A percentile compares a stretch with the other conserved stretches of the same genome.
These are phyloP conservation scores for Cyclargus thomasi DNA, from an alignment of 1,140 invertebrate species.

Conservation along the genomic window DNA sequence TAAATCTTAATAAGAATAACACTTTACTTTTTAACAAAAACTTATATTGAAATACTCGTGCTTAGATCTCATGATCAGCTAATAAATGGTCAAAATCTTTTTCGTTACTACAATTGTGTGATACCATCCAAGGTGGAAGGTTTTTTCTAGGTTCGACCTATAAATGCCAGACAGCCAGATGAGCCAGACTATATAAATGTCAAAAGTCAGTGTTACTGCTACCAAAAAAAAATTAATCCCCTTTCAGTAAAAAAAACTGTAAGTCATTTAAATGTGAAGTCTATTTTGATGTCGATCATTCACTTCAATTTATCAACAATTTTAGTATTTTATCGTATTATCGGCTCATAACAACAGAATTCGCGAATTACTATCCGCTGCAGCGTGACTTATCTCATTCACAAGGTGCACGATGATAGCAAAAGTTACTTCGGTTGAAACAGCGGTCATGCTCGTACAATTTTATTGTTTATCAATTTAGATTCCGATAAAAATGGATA, in stretches of 20 bases:
- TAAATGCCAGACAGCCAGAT: too few species aligned
- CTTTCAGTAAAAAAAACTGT: constrained; percentile 10
- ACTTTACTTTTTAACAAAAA: too few species aligned
- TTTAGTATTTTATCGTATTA: constrained; percentile 45
- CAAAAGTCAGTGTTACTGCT: too few species aligned
- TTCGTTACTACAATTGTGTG: too few species aligned
- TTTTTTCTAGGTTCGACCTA: too few species aligned
- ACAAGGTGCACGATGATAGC: constrained; percentile 21
- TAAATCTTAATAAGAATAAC: too few species aligned
- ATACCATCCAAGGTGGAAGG: too few species aligned
- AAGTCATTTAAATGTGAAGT: constrained; percentile 36
- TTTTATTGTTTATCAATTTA: constrained; percentile 29
- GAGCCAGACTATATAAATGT: too few species aligned
- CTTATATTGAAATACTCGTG: too few species aligned
- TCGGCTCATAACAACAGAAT: constrained; percentile 39
- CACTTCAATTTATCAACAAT: constrained; percentile 42
- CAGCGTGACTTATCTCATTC: constrained; percentile 33
- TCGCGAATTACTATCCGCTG: constrained; percentile 28
- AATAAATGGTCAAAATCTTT: too few species aligned
- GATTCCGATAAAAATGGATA: constrained; percentile 46
- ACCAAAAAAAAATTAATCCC: too few species aligned
- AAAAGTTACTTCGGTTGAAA: neutral
- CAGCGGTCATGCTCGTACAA: constrained; percentile 8
- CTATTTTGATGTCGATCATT: constrained; percentile 22
- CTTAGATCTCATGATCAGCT: too few species aligned